Evolutionary conservation across 2,888 invertebrate genomes (phyloP), one percentile per base, ranked within the genome.

Genomic region (Thysanoteuthis rhombus): DNA sequence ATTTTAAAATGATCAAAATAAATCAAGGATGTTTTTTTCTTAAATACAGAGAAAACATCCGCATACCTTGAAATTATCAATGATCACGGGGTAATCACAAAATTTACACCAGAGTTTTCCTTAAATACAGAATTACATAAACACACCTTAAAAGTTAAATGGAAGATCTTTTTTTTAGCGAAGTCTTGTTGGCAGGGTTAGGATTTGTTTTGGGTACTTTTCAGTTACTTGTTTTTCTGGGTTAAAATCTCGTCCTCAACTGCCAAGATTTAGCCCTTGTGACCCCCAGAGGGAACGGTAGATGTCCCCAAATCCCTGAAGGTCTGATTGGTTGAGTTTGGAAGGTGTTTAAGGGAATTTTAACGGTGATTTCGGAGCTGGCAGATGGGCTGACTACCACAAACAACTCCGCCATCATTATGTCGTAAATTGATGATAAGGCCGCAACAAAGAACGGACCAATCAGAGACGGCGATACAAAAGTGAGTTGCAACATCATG

Each of bases 341-440:
- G 16, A 75, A 16, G 8, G n/a, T n/a, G 19, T n/a, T 16, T 0
- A 75, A n/a, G 75, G 75, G 75, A n/a, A n/a, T n/a, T 75, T 75
- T 36, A n/a, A 5, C 75, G n/a, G 16, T 16, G 75, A 75, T n/a
- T 75, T 75, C 19, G n/a, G n/a, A 16, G 75, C n/a, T 36, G 75
- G n/a, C 75, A 16, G 75, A 75, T n/a, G 75, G 36, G 12, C 75
- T 12, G n/a, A n/a, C n/a, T n/a, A 16, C 12, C n/a, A 36, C n/a
- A n/a, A 75, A 75, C 75, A n/a, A 75, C n/a, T 75, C 75, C 75
- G 75, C 75, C 75, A 75, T 75, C 75, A 75, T 75, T n/a, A n/a
- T 75, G n/a, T 75, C n/a, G 25, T n/a, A n/a, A n/a, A n/a, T 16
- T 36, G 75, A n/a, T 75, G 75, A n/a, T 10, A 75, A n/a, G 10